A percentile compares a stretch with the other conserved stretches of the same genome.
phyloP scores from a whole-genome alignment of 1,140 invertebrate genomes.

The Caerostris darwini region DNA sequence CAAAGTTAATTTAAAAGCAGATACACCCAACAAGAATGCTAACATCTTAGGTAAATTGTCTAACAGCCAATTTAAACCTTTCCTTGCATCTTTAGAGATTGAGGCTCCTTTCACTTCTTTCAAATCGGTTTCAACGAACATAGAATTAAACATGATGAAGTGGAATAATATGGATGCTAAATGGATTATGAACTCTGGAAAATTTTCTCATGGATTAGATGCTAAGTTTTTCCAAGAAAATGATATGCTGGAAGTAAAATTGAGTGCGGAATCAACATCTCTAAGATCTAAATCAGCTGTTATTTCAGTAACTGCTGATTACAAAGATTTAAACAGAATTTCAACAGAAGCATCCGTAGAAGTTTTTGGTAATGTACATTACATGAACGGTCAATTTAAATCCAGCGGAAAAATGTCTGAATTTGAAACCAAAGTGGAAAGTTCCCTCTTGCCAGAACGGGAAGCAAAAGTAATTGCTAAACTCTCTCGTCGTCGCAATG shows the following conservation, averaged over 20 bases:
- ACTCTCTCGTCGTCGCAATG: slow-evolving; percentile 28
- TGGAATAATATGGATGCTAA: slow-evolving; percentile 31
- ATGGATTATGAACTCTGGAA: neutral
- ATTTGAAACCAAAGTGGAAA: neutral
- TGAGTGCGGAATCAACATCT: neutral
- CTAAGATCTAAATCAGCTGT: neutral
- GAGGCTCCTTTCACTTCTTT: slow-evolving; percentile 67
- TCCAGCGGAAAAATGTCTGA: neutral
- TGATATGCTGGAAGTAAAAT: neutral
- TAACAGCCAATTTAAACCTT: slow-evolving; percentile 62
- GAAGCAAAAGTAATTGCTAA: neutral
- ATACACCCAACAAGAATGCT: slow-evolving; percentile 1
- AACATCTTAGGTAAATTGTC: slow-evolving; percentile 32
- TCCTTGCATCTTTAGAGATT: slow-evolving; percentile 45
- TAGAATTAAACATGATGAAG: slow-evolving; percentile 18
- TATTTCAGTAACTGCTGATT: slow-evolving; percentile 12
- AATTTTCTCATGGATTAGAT: slow-evolving; percentile 15
- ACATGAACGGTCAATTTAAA: slow-evolving; percentile 47
- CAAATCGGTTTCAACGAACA: slow-evolving; percentile 35
- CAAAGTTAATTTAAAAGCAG: neutral
- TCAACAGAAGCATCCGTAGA: slow-evolving; percentile 26
- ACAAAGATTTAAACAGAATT: neutral
- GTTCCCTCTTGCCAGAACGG: slow-evolving; percentile 33
- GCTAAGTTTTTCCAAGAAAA: neutral
- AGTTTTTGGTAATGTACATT: slow-evolving; percentile 47